phyloP scores from a whole-genome alignment of 2,113 vertebrate species.

The Rhadina sibilatrix region DNA sequence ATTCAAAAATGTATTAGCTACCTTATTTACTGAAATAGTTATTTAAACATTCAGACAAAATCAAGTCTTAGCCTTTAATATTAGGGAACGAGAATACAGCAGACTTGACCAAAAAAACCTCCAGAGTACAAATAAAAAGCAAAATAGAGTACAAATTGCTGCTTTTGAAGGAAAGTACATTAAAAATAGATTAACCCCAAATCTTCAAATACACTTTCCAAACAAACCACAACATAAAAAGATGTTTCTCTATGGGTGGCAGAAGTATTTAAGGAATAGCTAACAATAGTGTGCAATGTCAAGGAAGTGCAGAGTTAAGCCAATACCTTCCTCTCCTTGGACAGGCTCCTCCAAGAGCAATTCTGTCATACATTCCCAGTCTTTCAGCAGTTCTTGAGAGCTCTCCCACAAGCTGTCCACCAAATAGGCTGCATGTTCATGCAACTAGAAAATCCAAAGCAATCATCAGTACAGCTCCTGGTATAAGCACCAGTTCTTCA shows the following conservation, averaged over 20 bases:
- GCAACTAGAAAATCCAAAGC: slow-evolving; percentile 82
- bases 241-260: neutral
- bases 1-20: neutral
- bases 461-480: slow-evolving; percentile 3
- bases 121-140: neutral
- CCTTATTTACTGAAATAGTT: neutral
- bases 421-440: slow-evolving; percentile 96
- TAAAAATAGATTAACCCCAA: neutral
- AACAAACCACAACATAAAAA: neutral
- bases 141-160: neutral
- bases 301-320: neutral
- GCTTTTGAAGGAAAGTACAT: neutral
- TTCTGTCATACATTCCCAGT: slow-evolving; percentile 99
- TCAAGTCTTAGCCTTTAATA: neutral
- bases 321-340: slow-evolving; percentile 94
- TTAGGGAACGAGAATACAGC: neutral
- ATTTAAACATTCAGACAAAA: neutral
- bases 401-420: slow-evolving; percentile 99
- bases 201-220: neutral
- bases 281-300: neutral
- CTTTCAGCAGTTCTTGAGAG: slow-evolving; percentile 97
- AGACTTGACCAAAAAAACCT: neutral
- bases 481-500: neutral
- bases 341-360: slow-evolving; percentile 95
- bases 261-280: neutral